Conservation (phyloP, 2,888 invertebrate genomes). For the Ennomos erosarius region DNA sequence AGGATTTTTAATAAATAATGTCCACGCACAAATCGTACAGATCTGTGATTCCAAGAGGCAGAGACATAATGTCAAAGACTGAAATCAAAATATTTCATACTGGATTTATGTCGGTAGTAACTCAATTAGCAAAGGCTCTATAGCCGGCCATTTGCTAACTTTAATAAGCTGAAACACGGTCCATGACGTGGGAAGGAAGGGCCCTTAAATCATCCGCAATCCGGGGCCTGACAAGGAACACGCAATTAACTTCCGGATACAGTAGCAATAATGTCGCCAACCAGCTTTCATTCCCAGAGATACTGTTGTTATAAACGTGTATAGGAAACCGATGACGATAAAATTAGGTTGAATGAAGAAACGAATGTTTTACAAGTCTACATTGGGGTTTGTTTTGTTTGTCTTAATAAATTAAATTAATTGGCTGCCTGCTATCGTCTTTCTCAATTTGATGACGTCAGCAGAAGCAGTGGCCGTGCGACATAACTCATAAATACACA, state of each 20-base stretch:
- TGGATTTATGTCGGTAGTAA: conserved; percentile 7
- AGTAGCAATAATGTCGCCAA: conserved; percentile 53
- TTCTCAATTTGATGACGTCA: too few species aligned
- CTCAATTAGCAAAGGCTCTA: conserved; percentile 22
- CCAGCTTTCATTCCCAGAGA: conserved; percentile 39
- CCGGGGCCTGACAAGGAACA: conserved; percentile 58
- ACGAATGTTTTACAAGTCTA: background rate
- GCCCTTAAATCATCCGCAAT: conserved; percentile 55
- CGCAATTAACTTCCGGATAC: conserved; percentile 64
- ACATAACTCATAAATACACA: too few species aligned
- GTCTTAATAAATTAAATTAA: too few species aligned
- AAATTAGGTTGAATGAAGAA: conserved; percentile 13
- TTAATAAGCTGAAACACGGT: conserved; percentile 28
- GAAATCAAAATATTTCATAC: conserved; percentile 9
- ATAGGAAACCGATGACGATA: conserved; percentile 11
- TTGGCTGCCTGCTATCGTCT: too few species aligned
- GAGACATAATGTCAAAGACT: background rate
- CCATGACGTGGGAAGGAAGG: conserved; percentile 27
- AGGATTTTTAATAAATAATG: too few species aligned
- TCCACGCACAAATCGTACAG: too few species aligned
- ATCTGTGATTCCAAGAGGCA: background rate
- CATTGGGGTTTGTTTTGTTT: too few species aligned
- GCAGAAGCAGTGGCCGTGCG: too few species aligned
- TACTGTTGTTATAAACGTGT: conserved; percentile 25
- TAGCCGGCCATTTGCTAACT: conserved; percentile 21